These are phyloP conservation scores for Scartelaos histophorus DNA, from an alignment of 2,113 vertebrate genomes.

Conservation along the genomic window DNA sequence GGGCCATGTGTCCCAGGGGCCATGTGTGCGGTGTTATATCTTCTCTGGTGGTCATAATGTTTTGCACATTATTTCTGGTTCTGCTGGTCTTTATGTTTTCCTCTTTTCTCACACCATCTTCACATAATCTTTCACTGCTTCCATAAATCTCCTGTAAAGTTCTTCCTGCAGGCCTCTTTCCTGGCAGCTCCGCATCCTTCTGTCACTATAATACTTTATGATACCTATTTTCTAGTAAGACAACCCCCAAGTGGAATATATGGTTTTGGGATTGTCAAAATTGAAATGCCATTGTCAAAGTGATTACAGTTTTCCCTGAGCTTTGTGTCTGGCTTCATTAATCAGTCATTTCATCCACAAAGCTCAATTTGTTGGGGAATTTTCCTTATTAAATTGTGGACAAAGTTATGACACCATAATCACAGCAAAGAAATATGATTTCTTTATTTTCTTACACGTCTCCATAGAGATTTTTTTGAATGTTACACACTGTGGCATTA, in stretches of 20 bases:
- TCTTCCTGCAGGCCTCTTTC: neutral
- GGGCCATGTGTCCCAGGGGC: too few relatives aligned
- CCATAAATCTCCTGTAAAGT: neutral
- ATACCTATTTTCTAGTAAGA: neutral
- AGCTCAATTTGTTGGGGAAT: constrained; percentile 43
- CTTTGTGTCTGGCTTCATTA: constrained; percentile 17
- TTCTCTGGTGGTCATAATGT: neutral
- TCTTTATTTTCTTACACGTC: too few relatives aligned
- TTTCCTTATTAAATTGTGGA: neutral
- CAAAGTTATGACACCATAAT: neutral
- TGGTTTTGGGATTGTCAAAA: neutral
- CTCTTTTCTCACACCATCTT: neutral
- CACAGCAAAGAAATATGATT: neutral
- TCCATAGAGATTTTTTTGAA: too few relatives aligned
- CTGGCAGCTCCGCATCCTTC: constrained; percentile 1
- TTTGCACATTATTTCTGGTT: constrained; percentile 14
- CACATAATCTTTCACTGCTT: neutral
- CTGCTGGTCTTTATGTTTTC: constrained; percentile 9
- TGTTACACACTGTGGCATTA: too few relatives aligned
- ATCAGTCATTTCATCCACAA: constrained; percentile 22
- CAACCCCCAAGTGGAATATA: neutral
- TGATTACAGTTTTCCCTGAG: neutral
- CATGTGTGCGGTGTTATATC: neutral
- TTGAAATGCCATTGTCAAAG: neutral
- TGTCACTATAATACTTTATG: neutral